Conservation (phyloP, 2,797 vertebrate genomes). For the Galaxias olidus region DNA sequence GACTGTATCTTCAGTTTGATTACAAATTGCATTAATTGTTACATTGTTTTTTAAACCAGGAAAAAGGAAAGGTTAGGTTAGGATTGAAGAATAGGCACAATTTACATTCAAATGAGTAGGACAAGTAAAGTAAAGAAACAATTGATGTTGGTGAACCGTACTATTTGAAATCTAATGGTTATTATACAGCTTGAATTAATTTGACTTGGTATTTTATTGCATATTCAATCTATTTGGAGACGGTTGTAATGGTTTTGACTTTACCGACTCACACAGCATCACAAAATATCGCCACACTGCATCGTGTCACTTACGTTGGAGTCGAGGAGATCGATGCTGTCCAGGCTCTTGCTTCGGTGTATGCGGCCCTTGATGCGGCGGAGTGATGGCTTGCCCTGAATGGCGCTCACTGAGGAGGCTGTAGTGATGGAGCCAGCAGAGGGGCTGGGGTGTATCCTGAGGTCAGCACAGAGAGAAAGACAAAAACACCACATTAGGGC, state of each 20-base stretch:
- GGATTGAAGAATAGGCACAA: too few relatives aligned
- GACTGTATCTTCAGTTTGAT: too few relatives aligned
- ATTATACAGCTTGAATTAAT: too few relatives aligned
- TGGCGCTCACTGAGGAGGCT: slow-evolving; percentile 81
- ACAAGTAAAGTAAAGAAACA: too few relatives aligned
- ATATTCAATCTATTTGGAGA: too few relatives aligned
- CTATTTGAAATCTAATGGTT: too few relatives aligned
- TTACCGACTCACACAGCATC: neutral
- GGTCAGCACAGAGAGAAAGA: slow-evolving; percentile 33
- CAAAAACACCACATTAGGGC: neutral
- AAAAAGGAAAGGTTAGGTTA: neutral
- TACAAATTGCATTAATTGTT: too few relatives aligned
- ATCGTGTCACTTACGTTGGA: slow-evolving; percentile 86
- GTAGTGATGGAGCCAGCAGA: slow-evolving; percentile 84
- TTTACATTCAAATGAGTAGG: too few relatives aligned
- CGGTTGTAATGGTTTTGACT: too few relatives aligned
- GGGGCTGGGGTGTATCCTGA: slow-evolving; percentile 90
- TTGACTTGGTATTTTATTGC: too few relatives aligned
- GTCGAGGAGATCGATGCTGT: slow-evolving; percentile 93
- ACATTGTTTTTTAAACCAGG: too few relatives aligned
- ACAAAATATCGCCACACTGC: neutral
- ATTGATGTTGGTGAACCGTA: too few relatives aligned
- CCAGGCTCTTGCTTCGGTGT: slow-evolving; percentile 94
- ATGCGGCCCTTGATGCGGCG: slow-evolving; percentile 95
- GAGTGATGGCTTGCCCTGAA: slow-evolving; percentile 93